A percentile compares a stretch with the other conserved stretches of the same genome.
Evolutionary conservation across 37 sponge, comb jelly and placozoan species (phyloP).

Genomic region (Halichondria panicea): DNA sequence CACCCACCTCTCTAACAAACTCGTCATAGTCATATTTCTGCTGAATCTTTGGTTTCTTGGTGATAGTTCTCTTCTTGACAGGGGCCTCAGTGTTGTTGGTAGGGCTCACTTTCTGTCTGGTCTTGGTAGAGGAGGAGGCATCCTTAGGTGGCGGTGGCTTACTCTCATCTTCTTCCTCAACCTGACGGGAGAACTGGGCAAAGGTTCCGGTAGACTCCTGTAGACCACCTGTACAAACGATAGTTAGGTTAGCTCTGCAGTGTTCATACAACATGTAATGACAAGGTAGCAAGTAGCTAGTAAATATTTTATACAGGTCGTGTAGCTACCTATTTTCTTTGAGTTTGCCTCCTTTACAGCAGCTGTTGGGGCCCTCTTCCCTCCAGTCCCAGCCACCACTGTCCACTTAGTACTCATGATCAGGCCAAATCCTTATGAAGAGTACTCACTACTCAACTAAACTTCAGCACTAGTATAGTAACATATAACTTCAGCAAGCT

Average conservation of each 20-base stretch:
- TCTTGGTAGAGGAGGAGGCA: neutral
- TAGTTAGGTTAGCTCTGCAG: no score
- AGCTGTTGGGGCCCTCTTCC: neutral
- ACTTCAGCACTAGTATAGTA: no score
- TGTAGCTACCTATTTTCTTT: neutral
- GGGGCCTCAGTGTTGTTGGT: neutral
- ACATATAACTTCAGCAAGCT: no score
- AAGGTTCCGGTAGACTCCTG: neutral
- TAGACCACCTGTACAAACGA: constrained; percentile 1
- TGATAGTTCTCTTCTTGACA: neutral
- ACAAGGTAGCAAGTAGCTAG: neutral
- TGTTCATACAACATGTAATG: neutral
- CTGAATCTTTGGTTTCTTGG: constrained; percentile 9
- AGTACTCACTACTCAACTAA: no score
- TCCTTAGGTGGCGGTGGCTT: neutral
- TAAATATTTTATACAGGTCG: neutral
- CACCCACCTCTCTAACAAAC: constrained; percentile 21
- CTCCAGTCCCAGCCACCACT: no score
- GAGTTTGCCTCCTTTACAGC: neutral
- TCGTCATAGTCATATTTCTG: constrained; percentile 19
- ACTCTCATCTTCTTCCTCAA: neutral
- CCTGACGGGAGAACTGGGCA: constrained; percentile 1
- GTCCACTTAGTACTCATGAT: no score
- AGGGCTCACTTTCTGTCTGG: neutral
- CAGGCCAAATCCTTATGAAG: no score